Conservation (phyloP, 2,888 invertebrate genomes). For the Zygaena filipendulae region DNA sequence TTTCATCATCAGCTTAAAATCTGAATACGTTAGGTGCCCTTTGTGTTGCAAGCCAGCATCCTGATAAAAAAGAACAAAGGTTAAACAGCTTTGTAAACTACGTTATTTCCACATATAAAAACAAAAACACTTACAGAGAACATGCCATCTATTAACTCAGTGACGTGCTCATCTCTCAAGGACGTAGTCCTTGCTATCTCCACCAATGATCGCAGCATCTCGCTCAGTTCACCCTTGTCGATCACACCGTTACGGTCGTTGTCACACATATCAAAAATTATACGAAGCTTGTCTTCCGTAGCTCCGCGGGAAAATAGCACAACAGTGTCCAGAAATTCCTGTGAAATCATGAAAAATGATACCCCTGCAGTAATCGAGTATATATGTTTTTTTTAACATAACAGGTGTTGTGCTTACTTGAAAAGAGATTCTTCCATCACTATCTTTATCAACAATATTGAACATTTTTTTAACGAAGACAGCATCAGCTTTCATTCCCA, state of each 20-base stretch:
- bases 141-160: constrained; percentile 94
- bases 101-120: too few relatives aligned
- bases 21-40: constrained; percentile 89
- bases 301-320: constrained; percentile 92
- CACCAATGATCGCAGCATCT: constrained; percentile 92
- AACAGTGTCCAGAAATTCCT: constrained; percentile 95
- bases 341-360: constrained; percentile 17
- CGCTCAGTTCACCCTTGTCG: constrained; percentile 91
- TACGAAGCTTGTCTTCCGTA: constrained; percentile 91
- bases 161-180: constrained; percentile 89
- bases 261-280: constrained; percentile 98
- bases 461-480: constrained; percentile 98
- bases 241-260: constrained; percentile 94
- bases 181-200: constrained; percentile 94
- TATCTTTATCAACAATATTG: constrained; percentile 94
- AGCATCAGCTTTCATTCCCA: constrained; percentile 95
- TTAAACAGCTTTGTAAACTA: too few relatives aligned
- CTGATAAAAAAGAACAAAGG: too few relatives aligned
- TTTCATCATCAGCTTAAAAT: constrained; percentile 96
- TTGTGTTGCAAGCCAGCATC: constrained; percentile 92
- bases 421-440: constrained; percentile 93
- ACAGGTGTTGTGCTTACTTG: constrained; percentile 62
- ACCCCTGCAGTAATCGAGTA: background rate
- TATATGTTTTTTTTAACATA: background rate
- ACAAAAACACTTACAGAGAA: constrained; percentile 79